Percentiles rank a stretch among this genome's conserved stretches.
Conservation (phyloP, 2,888 invertebrate genomes). For the Prenolepis imparis region DNA sequence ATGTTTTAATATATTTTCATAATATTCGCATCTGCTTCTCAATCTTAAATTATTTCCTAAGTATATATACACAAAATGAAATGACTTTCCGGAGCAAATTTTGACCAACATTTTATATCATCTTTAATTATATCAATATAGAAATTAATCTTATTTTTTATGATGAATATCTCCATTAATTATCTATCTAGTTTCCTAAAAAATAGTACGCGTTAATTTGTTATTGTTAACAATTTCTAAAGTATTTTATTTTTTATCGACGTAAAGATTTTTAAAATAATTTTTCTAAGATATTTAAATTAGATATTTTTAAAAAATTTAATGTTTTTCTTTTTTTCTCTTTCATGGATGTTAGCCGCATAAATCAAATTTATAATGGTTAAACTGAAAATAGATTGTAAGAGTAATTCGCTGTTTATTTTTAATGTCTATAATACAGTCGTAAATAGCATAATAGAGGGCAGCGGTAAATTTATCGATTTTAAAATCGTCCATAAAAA, state of each 20-base stretch:
- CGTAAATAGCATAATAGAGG: background rate
- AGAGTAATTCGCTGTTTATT: constrained; percentile 1
- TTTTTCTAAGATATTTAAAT: background rate
- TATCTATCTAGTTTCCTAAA: background rate
- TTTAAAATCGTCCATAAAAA: constrained; percentile 15
- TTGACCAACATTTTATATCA: background rate
- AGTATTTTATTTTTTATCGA: background rate
- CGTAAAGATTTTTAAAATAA: background rate
- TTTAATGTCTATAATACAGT: background rate
- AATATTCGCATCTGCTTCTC: background rate
- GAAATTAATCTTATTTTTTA: background rate
- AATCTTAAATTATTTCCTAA: background rate
- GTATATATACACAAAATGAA: background rate
- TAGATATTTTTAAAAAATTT: background rate
- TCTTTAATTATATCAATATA: background rate
- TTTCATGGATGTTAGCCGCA: background rate
- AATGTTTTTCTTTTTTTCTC: background rate
- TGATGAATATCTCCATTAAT: background rate
- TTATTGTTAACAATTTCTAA: background rate
- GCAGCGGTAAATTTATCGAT: background rate
- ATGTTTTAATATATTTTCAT: background rate
- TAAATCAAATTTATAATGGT: constrained; percentile 29
- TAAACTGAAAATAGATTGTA: constrained; percentile 39
- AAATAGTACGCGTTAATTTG: background rate
- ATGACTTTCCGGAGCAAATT: background rate